These are phyloP conservation scores for Natator depressus DNA, from an alignment of 2,113 vertebrate genomes.

Conservation along the genomic window DNA sequence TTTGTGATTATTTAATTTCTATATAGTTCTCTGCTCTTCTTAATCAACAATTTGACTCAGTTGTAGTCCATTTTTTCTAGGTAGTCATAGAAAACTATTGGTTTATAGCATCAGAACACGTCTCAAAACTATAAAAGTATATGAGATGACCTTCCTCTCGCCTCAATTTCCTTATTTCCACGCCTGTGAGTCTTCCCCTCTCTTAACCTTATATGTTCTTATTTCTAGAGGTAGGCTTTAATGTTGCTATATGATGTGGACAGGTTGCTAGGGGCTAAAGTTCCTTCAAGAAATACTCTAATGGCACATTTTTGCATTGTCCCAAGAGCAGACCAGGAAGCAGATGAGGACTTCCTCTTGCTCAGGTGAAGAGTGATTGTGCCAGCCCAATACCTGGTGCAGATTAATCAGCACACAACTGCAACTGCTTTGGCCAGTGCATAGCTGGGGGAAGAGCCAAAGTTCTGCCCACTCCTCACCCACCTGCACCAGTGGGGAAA, in stretches of 20 bases:
- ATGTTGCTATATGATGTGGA: slow-evolving; percentile 25
- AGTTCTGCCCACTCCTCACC: not conserved
- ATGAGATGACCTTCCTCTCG: slow-evolving; percentile 31
- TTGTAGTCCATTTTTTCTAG: slow-evolving; percentile 44
- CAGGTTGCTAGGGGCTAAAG: slow-evolving; percentile 24
- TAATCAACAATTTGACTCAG: slow-evolving; percentile 9
- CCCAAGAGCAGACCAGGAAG: not conserved
- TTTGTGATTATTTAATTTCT: slow-evolving; percentile 39
- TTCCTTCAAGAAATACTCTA: not conserved
- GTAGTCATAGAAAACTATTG: slow-evolving; percentile 36
- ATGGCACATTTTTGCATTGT: not conserved
- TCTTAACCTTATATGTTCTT: slow-evolving; percentile 2
- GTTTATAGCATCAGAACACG: slow-evolving; percentile 31
- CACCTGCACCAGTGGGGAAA: not conserved
- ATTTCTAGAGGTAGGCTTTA: slow-evolving; percentile 42
- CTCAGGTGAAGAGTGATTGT: not conserved
- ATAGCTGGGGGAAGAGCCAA: not conserved
- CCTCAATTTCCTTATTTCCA: not conserved
- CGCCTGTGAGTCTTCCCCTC: slow-evolving; percentile 29
- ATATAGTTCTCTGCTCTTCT: not conserved
- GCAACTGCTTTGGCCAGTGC: not conserved
- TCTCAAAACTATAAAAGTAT: slow-evolving; percentile 24
- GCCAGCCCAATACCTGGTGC: not conserved
- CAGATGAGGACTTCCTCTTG: not conserved
- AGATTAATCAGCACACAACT: not conserved